phyloP scores from a whole-genome alignment of 1,140 invertebrate species.

The Atta texana region DNA sequence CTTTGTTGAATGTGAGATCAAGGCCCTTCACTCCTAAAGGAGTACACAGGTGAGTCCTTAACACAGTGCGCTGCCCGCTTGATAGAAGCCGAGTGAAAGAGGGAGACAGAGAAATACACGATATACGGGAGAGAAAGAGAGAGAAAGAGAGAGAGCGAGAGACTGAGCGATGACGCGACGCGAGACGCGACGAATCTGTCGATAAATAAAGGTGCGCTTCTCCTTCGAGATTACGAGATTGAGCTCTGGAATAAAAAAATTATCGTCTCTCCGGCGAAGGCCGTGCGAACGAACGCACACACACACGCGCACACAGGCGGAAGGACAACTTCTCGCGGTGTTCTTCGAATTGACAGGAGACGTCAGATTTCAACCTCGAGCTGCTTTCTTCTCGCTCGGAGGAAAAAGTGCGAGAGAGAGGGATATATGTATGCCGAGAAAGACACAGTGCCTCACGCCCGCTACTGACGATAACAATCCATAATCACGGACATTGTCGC shows the following conservation, averaged over 20 bases:
- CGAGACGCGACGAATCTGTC: background rate
- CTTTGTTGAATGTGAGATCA: slow-evolving; percentile 23
- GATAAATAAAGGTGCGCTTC: slow-evolving; percentile 38
- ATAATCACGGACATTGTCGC: slow-evolving; percentile 83
- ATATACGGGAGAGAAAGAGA: background rate
- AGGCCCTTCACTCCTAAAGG: background rate
- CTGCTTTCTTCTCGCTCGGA: slow-evolving; percentile 4
- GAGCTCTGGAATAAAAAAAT: background rate
- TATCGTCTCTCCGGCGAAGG: slow-evolving; percentile 36
- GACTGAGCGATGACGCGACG: background rate
- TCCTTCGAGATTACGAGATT: background rate
- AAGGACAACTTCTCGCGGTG: background rate
- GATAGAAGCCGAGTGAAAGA: slow-evolving; percentile 1
- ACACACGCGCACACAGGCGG: background rate
- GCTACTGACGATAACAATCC: slow-evolving; percentile 84
- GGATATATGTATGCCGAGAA: slow-evolving; percentile 6
- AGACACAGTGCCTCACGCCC: slow-evolving; percentile 66
- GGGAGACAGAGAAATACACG: background rate
- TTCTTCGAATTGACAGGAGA: background rate
- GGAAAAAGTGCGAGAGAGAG: slow-evolving; percentile 6
- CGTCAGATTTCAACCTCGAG: background rate
- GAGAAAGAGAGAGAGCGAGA: slow-evolving; percentile 2
- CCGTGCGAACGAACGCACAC: background rate
- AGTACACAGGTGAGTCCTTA: background rate
- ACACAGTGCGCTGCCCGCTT: background rate